A percentile compares a stretch with the other conserved stretches of the same genome.
phyloP scores from a whole-genome alignment of 2,888 invertebrate species.

The Rhagonycha lutea region DNA sequence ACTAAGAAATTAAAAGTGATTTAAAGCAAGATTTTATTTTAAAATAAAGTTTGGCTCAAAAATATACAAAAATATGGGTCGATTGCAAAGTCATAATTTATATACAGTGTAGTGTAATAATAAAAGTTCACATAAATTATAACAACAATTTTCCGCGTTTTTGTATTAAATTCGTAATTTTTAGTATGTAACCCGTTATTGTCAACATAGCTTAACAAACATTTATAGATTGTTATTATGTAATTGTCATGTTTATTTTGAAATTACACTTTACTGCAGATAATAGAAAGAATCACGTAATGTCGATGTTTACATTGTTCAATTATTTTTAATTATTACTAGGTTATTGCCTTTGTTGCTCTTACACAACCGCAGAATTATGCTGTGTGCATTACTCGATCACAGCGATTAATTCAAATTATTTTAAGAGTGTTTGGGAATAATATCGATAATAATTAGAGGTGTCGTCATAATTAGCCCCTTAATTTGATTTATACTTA shows the following conservation, averaged over 20 bases:
- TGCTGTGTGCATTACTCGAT: not conserved
- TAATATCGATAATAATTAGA: not conserved
- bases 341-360: not conserved
- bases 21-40: not conserved
- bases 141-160: not conserved
- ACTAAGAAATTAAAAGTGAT: not conserved
- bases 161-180: not conserved
- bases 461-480: not conserved
- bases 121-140: not conserved
- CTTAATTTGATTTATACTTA: not conserved
- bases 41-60: not conserved
- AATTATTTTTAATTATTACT: not conserved
- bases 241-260: not conserved
- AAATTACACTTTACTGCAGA: not conserved
- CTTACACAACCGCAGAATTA: not conserved
- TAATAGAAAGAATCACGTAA: conserved; percentile 1
- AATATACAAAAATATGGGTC: not conserved
- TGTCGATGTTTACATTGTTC: not conserved
- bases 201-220: not conserved
- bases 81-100: not conserved
- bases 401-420: not conserved
- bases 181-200: not conserved
- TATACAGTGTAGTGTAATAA: not conserved
- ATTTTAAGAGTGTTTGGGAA: no score
- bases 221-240: not conserved